These are phyloP conservation scores for Zosterops lateralis DNA, from an alignment of 2,113 vertebrate species.

Conservation along the genomic window DNA sequence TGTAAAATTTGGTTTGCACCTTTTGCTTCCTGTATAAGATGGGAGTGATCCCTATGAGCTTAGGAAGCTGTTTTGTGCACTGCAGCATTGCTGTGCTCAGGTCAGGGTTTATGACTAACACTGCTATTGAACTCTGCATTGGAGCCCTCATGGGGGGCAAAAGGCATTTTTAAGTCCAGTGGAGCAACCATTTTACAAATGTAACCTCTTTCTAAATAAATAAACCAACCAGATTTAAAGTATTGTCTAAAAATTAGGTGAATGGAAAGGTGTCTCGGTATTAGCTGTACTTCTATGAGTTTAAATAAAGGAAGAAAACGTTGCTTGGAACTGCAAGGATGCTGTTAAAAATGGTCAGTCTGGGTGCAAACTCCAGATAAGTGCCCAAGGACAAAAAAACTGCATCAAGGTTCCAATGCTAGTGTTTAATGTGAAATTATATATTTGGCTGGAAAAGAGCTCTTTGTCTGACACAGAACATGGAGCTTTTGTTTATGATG, in stretches of 20 bases:
- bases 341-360: neutral
- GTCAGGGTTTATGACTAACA: neutral
- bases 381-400: neutral
- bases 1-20: neutral
- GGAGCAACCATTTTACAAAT: neutral
- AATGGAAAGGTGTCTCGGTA: neutral
- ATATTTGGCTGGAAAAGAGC: conserved; percentile 2
- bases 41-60: neutral
- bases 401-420: neutral
- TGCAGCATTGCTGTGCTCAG: neutral
- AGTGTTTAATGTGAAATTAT: conserved; percentile 18
- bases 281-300: neutral
- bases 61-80: neutral
- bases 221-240: neutral
- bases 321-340: neutral
- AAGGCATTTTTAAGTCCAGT: neutral
- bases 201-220: neutral
- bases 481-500: conserved; percentile 35
- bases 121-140: neutral
- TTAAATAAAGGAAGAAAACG: neutral
- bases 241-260: neutral
- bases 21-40: neutral
- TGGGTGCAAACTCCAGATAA: neutral
- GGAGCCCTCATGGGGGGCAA: rapidly evolving
- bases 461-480: conserved; percentile 14